Base-by-base conservation (phyloP, 2,888 invertebrate species). In the Ophioninae sp. region DNA sequence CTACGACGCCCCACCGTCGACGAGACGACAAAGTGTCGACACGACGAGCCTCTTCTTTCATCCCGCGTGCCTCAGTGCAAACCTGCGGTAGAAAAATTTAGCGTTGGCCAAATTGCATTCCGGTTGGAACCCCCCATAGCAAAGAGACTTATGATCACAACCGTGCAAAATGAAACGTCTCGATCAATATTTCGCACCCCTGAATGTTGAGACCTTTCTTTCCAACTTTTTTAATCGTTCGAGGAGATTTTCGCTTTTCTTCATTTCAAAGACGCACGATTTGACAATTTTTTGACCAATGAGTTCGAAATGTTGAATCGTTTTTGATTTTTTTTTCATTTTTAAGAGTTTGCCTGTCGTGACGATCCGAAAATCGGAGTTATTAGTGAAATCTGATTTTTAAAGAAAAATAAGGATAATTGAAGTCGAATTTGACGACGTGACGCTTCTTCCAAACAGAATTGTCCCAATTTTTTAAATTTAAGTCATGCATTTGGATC, bases 21-120 rank as follows among this genome's bases (percentile, higher is more conserved):
- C 30, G 30, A 30, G 30, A 90, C 90, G 90, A 90, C 90, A 87
- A 88, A 85, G 87, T 87, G 90, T 88, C 89, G 90, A 89, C 89
- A 85, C 85, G 59, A 79, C 37, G 23, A 79, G 81, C 80, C 85
- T 87, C 88, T 87, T 86, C 86, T 86, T 84, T 84, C 68, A 77
- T 7, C 20, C 13, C n/a, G 1, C 50, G 10, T 23, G 6, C 10
- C 41, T 62, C 5, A n/a, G 59, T 62, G 7, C 17, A 13, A 44
- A 10, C 30, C 13, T 6, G 21, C 3, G 21, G 10, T 50, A 64
- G 10, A 30, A 74, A 74, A 50, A 64, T 64, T 30, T 37, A 41
- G 6, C 44, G 17, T 6, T 64, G 20, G 17, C 6, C 21, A 44
- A 13, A 73, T 37, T n/a, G 37, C 17, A 64, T 74, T 74, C 37